Percentiles rank a stretch among this genome's conserved stretches.
These are phyloP conservation scores for Shinisaurus crocodilurus DNA, from an alignment of 2,113 vertebrate genomes.

Conservation along the genomic window DNA sequence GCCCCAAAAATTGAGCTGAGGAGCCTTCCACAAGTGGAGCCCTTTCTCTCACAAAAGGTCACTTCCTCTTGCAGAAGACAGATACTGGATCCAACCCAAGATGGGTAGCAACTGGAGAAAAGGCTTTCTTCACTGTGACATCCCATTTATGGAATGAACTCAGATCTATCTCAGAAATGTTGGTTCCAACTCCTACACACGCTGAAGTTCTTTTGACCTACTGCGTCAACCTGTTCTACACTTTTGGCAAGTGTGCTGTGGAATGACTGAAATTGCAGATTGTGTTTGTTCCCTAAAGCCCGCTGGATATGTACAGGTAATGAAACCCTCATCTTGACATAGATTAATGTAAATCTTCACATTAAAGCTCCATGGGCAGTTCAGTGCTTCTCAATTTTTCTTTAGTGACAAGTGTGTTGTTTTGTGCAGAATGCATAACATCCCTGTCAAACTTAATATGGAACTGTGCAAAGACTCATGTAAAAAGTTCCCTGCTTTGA, in stretches of 20 bases:
- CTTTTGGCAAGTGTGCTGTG: constrained; percentile 6
- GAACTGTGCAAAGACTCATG: constrained; percentile 18
- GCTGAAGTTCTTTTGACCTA: neutral
- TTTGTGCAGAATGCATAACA: constrained; percentile 28
- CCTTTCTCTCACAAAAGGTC: neutral
- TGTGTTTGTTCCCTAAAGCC: neutral
- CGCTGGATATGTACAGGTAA: neutral
- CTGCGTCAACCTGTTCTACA: neutral
- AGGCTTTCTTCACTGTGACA: neutral
- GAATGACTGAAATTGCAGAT: neutral
- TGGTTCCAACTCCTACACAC: neutral
- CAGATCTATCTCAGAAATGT: neutral
- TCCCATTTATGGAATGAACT: neutral
- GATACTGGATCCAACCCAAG: neutral
- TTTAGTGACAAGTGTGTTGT: constrained; percentile 15
- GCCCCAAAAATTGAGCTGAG: no score
- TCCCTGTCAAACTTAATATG: constrained; percentile 30
- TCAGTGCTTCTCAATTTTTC: constrained; percentile 51
- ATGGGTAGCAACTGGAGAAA: neutral
- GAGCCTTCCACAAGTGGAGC: no score
- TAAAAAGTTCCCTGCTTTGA: constrained; percentile 4
- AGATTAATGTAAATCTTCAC: constrained; percentile 26
- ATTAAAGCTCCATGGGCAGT: constrained; percentile 27
- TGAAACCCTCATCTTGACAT: constrained; percentile 31
- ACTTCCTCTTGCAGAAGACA: neutral